Evolutionary conservation across 2,113 vertebrate genomes (phyloP).

Genomic region (Callithrix jacchus): DNA sequence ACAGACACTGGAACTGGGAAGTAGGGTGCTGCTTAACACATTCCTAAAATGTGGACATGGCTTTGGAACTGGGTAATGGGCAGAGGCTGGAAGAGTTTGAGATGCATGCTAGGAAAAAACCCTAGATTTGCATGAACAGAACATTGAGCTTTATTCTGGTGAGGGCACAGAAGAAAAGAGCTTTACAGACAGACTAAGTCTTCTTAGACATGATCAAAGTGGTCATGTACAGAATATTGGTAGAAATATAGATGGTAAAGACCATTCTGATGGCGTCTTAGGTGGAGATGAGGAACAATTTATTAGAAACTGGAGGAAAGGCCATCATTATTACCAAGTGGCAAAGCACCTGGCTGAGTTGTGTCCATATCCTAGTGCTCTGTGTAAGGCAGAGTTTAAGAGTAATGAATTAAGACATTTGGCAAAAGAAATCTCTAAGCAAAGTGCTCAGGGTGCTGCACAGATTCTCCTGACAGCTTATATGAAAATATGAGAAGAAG

Average conservation of each 20-base stretch:
- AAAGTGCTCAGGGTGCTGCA: background rate
- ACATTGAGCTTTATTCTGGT: background rate
- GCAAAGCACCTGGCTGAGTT: background rate
- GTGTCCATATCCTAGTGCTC: background rate
- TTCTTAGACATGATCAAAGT: background rate
- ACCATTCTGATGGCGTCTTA: background rate
- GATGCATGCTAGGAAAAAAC: background rate
- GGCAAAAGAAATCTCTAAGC: background rate
- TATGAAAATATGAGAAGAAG: background rate
- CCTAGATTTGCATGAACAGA: background rate
- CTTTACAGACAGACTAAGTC: background rate
- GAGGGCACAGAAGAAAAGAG: background rate
- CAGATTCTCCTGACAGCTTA: background rate
- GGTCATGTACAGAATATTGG: background rate
- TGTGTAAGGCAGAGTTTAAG: background rate
- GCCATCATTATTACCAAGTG: background rate
- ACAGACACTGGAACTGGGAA: background rate
- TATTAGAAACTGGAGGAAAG: background rate
- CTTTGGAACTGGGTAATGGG: background rate
- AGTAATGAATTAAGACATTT: background rate
- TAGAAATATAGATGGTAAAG: background rate
- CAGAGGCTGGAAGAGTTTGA: background rate
- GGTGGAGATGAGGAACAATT: background rate
- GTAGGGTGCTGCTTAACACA: background rate
- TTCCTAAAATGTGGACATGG: background rate